Base-by-base conservation (phyloP, 2,797 vertebrate species). In the Urosaurus nigricauda region DNA sequence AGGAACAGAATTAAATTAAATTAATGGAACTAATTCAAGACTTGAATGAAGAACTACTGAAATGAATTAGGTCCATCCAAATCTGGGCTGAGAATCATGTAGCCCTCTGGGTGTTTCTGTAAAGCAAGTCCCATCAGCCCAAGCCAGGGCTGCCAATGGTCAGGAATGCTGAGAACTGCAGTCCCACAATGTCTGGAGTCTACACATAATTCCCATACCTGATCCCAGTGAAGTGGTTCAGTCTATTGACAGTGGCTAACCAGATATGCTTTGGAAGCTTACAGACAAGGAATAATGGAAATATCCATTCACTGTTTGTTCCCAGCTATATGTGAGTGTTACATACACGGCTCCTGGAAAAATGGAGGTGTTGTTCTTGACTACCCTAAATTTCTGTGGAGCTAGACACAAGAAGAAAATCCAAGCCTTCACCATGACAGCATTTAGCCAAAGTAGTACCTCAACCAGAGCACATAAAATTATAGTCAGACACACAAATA, bases 381-480 rank as follows among this genome's bases (percentile, higher is more conserved):
- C 78, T 74, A 71, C 40, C 56, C 26, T 70, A 12, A 37, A 16
- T 37, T 63, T n/a, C 26, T 60, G 21, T 24, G 21, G 26, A 9
- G 29, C 3, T 56, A 14, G 43, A 79, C 2, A 2, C 26, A 68
- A 84, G 78, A 56, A 70, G 35, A 19, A 26, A 43, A 29, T 65
- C 11, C 26, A 8, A 53, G 60, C n/a, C 51, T 35, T 70, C 63
- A 70, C 60, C 47, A 35, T 47, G 40, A 24, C 19, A 79, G 56
- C 9, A 29, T 58, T 81, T 79, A 81, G 43, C 53, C 56, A 63
- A 79, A 40, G 19, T 32, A 73, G 51, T 63, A 51, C 68, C 32
- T 85, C 51, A 40, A 74, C 83, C 53, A 73, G 13, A 78, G 11
- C 37, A 79, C 35, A 73, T 58, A 60, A 84, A 84, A 51, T 78